Base-by-base conservation (phyloP, 2,113 vertebrate genomes). In the Tragelaphus imberbis region DNA sequence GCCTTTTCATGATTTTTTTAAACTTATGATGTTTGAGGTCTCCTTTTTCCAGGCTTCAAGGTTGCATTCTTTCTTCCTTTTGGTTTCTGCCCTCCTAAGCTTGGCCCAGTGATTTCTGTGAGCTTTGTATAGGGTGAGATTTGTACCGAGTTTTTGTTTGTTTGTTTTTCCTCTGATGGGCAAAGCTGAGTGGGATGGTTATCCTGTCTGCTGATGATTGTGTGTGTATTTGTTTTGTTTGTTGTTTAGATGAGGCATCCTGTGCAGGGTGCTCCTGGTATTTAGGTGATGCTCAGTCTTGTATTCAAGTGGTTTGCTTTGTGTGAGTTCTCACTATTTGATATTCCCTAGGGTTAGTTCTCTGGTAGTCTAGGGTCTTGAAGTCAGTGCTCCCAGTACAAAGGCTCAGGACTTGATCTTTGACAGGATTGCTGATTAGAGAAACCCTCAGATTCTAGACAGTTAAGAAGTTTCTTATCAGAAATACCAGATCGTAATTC, bases 361-460 rank as follows among this genome's bases (percentile, higher is more conserved):
- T 11, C 17, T 21, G 65, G n/a, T 11, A 21, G 65, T 71, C n/a
- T 11, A 71, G 65, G n/a, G n/a, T 71, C 33, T 71, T 63, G 14
- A 17, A 68, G 17, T 68, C 33, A 68, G 17, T 68, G 65, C 4
- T 11, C 9, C 65, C 65, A 21, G 17, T 71, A 17, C 65, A 71
- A 71, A 71, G 65, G n/a, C 65, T 71, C 65, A 71, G n/a, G n/a
- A 17, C 17, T 36, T 71, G 65, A 71, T 71, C 33, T 36, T 99
- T 99, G 98, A 99, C 99, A 81, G 99, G 99, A 98, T 99, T 99
- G 98, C 99, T 99, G 75, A 99, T 99, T 98, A 99, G 99, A 98
- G 99, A 99, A 75, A 99, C 99, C 75, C 99, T 98, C 98, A 99
- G 98, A 99, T 98, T 99, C 99, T 89, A 99, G 98, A 96, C 99